Evolutionary conservation across 2,113 vertebrate species (phyloP).

Genomic region (Gracilinanus agilis): DNA sequence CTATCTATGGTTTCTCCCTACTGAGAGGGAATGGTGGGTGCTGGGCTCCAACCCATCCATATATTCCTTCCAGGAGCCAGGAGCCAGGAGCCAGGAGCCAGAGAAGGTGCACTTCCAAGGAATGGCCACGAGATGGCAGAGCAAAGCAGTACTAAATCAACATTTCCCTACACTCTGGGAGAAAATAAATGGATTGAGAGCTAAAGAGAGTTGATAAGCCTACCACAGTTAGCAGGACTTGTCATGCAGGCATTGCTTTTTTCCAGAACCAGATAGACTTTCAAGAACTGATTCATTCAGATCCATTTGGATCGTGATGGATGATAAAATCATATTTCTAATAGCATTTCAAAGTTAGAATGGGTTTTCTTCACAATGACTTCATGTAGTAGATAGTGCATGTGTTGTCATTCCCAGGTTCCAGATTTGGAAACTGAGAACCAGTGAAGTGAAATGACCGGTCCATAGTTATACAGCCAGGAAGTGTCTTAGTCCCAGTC

Average conservation of each 20-base stretch:
- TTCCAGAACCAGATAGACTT: neutral
- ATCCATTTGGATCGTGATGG: neutral
- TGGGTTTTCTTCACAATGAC: neutral
- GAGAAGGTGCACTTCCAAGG: neutral
- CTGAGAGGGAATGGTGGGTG: neutral
- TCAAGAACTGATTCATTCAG: neutral
- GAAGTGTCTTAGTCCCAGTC: constrained; percentile 4
- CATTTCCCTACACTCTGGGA: neutral
- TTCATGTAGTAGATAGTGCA: neutral
- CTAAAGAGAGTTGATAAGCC: neutral
- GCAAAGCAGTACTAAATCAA: neutral
- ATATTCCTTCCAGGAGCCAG: neutral
- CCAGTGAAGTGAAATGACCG: constrained; percentile 13
- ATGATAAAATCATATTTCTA: neutral
- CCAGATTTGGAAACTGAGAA: constrained; percentile 14
- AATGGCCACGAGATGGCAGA: neutral
- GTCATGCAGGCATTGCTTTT: neutral
- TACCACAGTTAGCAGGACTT: neutral
- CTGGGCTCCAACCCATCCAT: neutral
- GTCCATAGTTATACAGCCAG: neutral
- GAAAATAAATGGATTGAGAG: neutral
- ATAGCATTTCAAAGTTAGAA: neutral
- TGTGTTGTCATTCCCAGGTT: neutral
- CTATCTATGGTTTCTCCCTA: neutral
- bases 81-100: no score